Percentiles rank a stretch among this genome's conserved stretches.
Evolutionary conservation across 2,797 vertebrate genomes (phyloP).

Genomic region (Pangasius sanitwongsei): DNA sequence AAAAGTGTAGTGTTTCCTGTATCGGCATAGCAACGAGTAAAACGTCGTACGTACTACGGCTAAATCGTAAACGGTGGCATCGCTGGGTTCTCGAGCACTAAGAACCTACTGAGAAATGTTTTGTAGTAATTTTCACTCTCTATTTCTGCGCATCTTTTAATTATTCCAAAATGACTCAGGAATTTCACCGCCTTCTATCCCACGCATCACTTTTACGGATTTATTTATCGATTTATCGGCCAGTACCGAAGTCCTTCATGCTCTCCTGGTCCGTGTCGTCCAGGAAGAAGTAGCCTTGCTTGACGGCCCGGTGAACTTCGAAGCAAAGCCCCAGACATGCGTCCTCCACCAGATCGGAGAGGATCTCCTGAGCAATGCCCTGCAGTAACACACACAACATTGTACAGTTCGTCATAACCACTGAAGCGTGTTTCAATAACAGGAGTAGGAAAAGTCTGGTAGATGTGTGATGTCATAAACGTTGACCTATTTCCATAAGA

Average conservation of each 20-base stretch:
- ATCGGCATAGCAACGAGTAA: not conserved
- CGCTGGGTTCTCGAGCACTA: not conserved
- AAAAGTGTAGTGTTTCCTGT: not conserved
- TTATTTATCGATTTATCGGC: not conserved
- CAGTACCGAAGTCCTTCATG: constrained; percentile 94
- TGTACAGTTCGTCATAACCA: not conserved
- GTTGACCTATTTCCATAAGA: not conserved
- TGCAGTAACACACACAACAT: constrained; percentile 55
- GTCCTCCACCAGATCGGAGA: constrained; percentile 94
- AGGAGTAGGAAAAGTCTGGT: not conserved
- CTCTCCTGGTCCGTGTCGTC: constrained; percentile 95
- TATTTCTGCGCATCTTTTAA: not conserved
- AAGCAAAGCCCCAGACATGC: constrained; percentile 96
- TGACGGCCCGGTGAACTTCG: constrained; percentile 93
- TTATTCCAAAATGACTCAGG: not conserved
- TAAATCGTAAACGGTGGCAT: not conserved
- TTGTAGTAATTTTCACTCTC: not conserved
- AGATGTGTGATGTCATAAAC: not conserved
- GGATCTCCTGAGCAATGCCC: constrained; percentile 96
- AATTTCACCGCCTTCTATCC: too few species aligned
- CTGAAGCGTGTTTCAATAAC: too few species aligned
- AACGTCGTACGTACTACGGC: not conserved
- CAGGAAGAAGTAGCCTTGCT: constrained; percentile 95
- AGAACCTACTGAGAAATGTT: not conserved
- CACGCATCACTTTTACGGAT: not conserved